A percentile compares a stretch with the other conserved stretches of the same genome.
Conservation (phyloP, 2,888 invertebrate species). For the Apodemia arnacis region DNA sequence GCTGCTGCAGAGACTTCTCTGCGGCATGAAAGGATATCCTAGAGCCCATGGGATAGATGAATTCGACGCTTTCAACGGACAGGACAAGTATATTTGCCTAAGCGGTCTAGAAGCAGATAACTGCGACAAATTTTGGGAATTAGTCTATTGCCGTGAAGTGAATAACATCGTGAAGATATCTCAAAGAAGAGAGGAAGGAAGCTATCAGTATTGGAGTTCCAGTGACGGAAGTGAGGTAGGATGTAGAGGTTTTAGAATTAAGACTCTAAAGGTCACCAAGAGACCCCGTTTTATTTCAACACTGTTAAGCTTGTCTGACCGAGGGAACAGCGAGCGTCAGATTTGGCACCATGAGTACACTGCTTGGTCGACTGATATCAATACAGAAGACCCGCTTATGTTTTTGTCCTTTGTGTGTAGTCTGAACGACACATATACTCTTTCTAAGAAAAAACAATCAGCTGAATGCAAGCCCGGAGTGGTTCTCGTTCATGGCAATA, state of each 20-base stretch:
- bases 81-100: not conserved
- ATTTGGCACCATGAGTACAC: not conserved
- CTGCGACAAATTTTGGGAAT: slow-evolving; percentile 7
- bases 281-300: slow-evolving; percentile 7
- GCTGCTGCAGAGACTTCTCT: not conserved
- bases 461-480: too few species aligned
- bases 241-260: not conserved
- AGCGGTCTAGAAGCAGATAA: slow-evolving; percentile 10
- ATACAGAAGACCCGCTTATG: too few species aligned
- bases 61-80: too few species aligned
- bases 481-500: too few species aligned
- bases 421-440: too few species aligned
- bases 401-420: too few species aligned
- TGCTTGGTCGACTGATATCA: not conserved
- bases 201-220: too few species aligned
- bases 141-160: not conserved
- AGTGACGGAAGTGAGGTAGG: not conserved
- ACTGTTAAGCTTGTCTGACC: not conserved
- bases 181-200: not conserved
- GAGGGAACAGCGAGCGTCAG: not conserved
- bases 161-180: slow-evolving; percentile 12
- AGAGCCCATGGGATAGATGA: too few species aligned
- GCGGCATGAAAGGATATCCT: not conserved
- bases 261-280: slow-evolving; percentile 6
- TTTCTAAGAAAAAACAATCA: too few species aligned